Evolutionary conservation across 2,113 vertebrate species (phyloP), one percentile per base, ranked within the genome.

Genomic region (Turnix velox): DNA sequence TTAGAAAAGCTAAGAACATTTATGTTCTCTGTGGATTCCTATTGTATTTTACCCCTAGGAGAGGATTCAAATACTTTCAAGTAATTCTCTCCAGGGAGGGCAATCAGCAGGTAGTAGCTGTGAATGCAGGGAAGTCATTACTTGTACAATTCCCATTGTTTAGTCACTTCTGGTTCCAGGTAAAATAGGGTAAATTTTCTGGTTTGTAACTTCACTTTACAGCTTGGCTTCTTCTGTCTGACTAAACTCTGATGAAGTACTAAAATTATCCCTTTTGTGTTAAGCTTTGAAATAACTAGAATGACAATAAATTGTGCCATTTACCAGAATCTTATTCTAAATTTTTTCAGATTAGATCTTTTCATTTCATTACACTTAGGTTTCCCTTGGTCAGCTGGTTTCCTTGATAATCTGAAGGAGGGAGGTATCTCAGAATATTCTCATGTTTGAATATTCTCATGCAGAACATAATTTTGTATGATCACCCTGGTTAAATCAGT

Each of bases 1-100:
- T 92, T 94, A 95, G 73, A 92, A 94, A 96, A 96, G 58, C 78
- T 91, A 94, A 92, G 77, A 90, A 97, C 97, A 97, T 69, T 39
- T 72, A 96, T 97, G 85, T 78, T 81, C 59, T 91, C 39, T 84
- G 72, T 89, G 55, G 57, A 92, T 71, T 96, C 88, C 62, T 94
- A 51, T 88, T 95, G 90, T 92, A 94, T 90, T 97, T 96, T 63
- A 78, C 57, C 91, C 61, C 54, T 82, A 72, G 87, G 93, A 83
- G 84, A 91, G 88, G 93, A 84, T 51, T 80, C 43, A 83, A 84
- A 95, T 93, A 73, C 66, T 91, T 91, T 69, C 30, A 93, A 95
- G 66, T 75, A 92, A 93, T 93, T 97, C 76, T 91, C 76, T 65
- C 11, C 35, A 78, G 42, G 46, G 84, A 94, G 95, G 65, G 23